Evolutionary conservation across 2,797 vertebrate genomes (phyloP).

Genomic region (Neosalanx taihuensis): DNA sequence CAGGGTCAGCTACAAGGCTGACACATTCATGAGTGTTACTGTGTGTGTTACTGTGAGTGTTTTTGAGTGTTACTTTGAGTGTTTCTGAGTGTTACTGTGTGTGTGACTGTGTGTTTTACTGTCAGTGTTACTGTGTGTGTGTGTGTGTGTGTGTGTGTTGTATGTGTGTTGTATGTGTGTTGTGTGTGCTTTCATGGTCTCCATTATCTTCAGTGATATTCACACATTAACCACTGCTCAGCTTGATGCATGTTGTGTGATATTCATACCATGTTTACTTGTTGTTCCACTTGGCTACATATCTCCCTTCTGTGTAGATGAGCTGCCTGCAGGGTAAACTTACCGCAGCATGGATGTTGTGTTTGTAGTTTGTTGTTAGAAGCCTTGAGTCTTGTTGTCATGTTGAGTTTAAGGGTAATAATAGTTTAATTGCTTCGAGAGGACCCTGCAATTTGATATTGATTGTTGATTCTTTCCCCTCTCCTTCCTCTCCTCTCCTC

Average conservation of each 20-base stretch:
- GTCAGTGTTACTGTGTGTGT: slow-evolving; percentile 1
- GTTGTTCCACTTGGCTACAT: no score
- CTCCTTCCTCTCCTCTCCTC: no score
- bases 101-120: background rate
- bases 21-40: background rate
- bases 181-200: slow-evolving; percentile 5
- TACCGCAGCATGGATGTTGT: background rate
- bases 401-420: background rate
- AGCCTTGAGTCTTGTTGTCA: background rate
- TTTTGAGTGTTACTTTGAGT: background rate
- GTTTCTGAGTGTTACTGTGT: background rate
- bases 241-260: slow-evolving; percentile 35
- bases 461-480: slow-evolving; percentile 16
- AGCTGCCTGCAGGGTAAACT: background rate
- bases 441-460: background rate
- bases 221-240: slow-evolving; percentile 1
- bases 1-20: background rate
- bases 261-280: slow-evolving; percentile 17
- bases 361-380: background rate
- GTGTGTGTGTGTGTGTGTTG: background rate
- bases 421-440: background rate
- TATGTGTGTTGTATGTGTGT: background rate
- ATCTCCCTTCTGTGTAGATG: background rate
- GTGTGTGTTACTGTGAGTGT: background rate
- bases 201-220: background rate